Percentiles rank a stretch among this genome's conserved stretches.
These are phyloP conservation scores for Sylvia borin DNA, from an alignment of 2,797 vertebrate species.

Conservation along the genomic window DNA sequence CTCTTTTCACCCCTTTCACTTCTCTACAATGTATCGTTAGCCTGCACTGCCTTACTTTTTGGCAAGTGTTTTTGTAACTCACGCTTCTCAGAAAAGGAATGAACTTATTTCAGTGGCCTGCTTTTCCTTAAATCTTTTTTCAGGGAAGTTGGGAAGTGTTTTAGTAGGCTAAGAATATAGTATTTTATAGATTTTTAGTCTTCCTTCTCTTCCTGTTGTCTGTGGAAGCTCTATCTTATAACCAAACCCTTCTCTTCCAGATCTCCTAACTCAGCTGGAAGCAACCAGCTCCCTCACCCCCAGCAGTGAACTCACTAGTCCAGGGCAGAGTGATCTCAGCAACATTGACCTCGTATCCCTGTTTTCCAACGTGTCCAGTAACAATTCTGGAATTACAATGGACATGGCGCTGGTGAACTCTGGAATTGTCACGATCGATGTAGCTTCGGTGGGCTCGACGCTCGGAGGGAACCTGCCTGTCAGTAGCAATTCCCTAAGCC, in stretches of 20 bases:
- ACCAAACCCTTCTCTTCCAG: constrained; percentile 71
- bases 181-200: neutral
- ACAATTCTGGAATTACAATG: constrained; percentile 77
- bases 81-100: neutral
- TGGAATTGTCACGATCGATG: constrained; percentile 92
- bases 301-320: constrained; percentile 89
- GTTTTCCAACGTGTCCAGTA: constrained; percentile 84
- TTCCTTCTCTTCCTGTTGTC: neutral
- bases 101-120: neutral
- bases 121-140: neutral
- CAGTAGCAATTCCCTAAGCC: constrained; percentile 74
- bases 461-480: constrained; percentile 76
- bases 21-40: neutral
- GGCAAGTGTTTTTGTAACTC: neutral
- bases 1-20: neutral
- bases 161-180: neutral
- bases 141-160: neutral
- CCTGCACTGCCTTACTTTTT: neutral
- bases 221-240: neutral
- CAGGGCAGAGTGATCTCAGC: constrained; percentile 84
- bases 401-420: constrained; percentile 89
- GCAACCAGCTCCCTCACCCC: constrained; percentile 87
- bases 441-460: constrained; percentile 83
- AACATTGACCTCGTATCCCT: constrained; percentile 91
- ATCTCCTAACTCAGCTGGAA: constrained; percentile 89